These are phyloP conservation scores for Orthonyx spaldingii DNA, from an alignment of 2,113 vertebrate genomes.

Conservation along the genomic window DNA sequence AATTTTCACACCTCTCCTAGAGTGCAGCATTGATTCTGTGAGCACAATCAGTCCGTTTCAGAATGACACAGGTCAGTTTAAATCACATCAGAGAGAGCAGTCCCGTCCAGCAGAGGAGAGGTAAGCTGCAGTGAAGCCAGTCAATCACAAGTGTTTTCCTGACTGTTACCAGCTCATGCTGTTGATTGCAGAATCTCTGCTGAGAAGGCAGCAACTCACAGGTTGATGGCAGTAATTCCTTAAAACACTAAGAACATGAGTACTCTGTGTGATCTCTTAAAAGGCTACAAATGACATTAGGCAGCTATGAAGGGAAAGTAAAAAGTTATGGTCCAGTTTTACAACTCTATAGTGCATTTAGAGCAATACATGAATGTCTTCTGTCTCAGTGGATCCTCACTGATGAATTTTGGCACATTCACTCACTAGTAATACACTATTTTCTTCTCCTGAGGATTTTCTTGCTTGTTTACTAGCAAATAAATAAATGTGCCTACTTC, in stretches of 20 bases:
- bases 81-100: neutral
- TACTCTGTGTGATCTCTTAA: neutral
- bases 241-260: neutral
- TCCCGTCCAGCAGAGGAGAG: neutral
- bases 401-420: neutral
- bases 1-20: neutral
- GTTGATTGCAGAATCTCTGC: neutral
- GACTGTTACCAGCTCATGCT: neutral
- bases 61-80: neutral
- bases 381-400: neutral
- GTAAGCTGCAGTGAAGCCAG: neutral
- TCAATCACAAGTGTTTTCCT: neutral
- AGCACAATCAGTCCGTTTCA: neutral
- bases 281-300: neutral
- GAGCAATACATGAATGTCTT: neutral
- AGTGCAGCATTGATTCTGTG: neutral
- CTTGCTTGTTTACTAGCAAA: neutral
- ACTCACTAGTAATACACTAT: neutral
- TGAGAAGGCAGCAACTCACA: neutral
- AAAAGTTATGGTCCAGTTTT: neutral
- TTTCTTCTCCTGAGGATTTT: neutral
- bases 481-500: neutral
- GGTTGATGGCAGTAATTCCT: neutral
- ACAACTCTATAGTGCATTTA: neutral
- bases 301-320: neutral